Conservation (phyloP, 2,113 vertebrate genomes). For the Hyaena hyaena region DNA sequence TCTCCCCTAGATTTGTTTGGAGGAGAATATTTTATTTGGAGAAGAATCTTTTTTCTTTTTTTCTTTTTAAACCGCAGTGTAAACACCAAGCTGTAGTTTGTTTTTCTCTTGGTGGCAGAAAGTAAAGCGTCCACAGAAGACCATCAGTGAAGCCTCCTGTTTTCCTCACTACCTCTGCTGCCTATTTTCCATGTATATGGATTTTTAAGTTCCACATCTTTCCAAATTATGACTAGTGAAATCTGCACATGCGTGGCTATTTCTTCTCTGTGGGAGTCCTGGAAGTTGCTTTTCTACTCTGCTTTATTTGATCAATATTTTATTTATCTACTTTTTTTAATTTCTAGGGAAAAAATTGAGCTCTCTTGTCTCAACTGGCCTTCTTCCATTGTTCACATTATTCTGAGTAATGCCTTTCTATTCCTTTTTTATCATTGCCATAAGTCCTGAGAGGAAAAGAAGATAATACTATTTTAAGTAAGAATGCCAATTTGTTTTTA, state of each 20-base stretch:
- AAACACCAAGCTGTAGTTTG: neutral
- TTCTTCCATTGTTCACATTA: neutral
- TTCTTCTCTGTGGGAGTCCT: neutral
- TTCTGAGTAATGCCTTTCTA: neutral
- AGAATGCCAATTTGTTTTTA: neutral
- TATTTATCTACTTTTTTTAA: constrained; percentile 15
- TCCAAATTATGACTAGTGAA: neutral
- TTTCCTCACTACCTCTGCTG: neutral
- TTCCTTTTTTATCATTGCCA: neutral
- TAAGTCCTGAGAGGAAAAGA: neutral
- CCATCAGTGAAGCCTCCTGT: neutral
- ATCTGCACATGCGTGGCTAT: neutral
- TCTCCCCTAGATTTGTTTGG: neutral
- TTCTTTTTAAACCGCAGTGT: neutral
- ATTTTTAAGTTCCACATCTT: neutral
- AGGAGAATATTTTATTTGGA: neutral
- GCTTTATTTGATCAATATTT: neutral
- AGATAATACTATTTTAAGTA: neutral
- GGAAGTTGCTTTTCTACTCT: neutral
- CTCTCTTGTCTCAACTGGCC: neutral
- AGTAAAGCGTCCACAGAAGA: neutral
- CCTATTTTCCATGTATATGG: neutral
- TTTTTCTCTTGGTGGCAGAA: neutral
- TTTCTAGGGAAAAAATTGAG: neutral
- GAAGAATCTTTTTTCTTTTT: neutral